phyloP scores from a whole-genome alignment of 2,797 vertebrate genomes.

The Pelochelys cantorii region DNA sequence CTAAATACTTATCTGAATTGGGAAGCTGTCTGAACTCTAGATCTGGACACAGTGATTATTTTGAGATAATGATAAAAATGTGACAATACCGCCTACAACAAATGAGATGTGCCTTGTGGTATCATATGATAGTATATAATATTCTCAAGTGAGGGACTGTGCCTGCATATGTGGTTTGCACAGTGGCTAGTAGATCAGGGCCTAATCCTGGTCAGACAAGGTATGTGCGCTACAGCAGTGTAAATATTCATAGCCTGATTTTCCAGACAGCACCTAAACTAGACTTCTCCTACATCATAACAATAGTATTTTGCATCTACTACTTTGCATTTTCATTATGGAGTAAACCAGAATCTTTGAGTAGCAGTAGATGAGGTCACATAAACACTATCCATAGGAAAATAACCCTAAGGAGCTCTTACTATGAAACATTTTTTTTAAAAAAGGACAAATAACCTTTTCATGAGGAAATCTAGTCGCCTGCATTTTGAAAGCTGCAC shows the following conservation, averaged over 20 bases:
- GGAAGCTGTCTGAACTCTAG: background rate
- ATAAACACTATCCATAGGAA: background rate
- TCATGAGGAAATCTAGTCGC: fast-evolving
- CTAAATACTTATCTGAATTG: background rate
- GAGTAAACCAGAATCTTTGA: background rate
- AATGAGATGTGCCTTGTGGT: fast-evolving
- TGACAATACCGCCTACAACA: background rate
- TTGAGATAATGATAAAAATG: background rate
- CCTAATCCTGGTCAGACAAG: background rate
- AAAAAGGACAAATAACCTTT: background rate
- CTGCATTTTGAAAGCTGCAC: background rate
- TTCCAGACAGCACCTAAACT: background rate
- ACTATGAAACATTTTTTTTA: fast-evolving
- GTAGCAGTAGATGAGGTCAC: background rate
- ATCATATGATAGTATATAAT: background rate
- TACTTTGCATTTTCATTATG: background rate
- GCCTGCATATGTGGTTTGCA: background rate
- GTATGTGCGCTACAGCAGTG: background rate
- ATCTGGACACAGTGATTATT: background rate
- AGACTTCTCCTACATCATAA: background rate
- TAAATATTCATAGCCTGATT: background rate
- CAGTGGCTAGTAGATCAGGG: background rate
- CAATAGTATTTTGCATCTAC: background rate
- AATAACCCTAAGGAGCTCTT: background rate
- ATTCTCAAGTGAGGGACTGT: background rate